These are phyloP conservation scores for Pogonocherus hispidulus DNA, from an alignment of 2,888 invertebrate genomes.

Conservation along the genomic window DNA sequence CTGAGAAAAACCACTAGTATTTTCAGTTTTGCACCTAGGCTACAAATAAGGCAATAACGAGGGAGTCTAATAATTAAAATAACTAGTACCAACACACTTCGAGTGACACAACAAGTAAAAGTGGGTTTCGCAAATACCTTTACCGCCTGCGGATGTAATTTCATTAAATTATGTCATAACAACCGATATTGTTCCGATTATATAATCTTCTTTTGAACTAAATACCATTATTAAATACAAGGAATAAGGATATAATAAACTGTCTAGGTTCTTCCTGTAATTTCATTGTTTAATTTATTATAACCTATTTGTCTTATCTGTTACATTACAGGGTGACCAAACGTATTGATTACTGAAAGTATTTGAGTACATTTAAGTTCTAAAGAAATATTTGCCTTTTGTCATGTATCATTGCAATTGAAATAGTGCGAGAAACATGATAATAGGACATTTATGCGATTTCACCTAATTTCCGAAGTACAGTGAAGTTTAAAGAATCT, in stretches of 20 bases:
- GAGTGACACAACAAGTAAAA: slow-evolving; percentile 48
- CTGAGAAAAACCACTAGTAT: too few relatives aligned
- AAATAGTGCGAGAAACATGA: too few relatives aligned
- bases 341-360: too few relatives aligned
- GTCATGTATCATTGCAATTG: too few relatives aligned
- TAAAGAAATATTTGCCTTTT: too few relatives aligned
- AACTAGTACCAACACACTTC: slow-evolving; percentile 25
- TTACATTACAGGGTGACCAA: too few relatives aligned
- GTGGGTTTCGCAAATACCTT: slow-evolving; percentile 45
- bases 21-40: too few relatives aligned
- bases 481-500: too few relatives aligned
- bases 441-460: too few relatives aligned
- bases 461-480: too few relatives aligned
- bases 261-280: slow-evolving; percentile 22
- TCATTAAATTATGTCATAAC: slow-evolving; percentile 52
- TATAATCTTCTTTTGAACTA: slow-evolving; percentile 45
- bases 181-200: slow-evolving; percentile 52
- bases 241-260: slow-evolving; percentile 37
- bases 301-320: too few relatives aligned
- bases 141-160: slow-evolving; percentile 49
- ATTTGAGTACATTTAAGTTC: too few relatives aligned
- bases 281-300: slow-evolving; percentile 13
- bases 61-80: slow-evolving; percentile 20
- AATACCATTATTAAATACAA: slow-evolving; percentile 37
- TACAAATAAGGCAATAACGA: slow-evolving; percentile 20